Evolutionary conservation across 1,140 invertebrate species (phyloP).

Genomic region (Drosophila pseudoobscura): DNA sequence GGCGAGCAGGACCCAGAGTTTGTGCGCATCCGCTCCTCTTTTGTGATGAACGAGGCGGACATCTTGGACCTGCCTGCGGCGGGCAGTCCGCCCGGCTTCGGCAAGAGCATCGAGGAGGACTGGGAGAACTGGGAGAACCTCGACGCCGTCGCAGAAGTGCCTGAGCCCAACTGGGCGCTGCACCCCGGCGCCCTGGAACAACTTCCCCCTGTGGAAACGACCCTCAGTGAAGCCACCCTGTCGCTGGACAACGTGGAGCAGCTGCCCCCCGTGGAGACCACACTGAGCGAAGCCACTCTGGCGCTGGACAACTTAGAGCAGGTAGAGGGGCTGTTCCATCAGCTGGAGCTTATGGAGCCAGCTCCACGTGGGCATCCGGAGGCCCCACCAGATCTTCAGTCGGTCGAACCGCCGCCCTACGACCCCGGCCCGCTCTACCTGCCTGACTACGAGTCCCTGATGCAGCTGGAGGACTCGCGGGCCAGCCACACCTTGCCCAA

Average conservation of each 20-base stretch:
- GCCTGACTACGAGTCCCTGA: slow-evolving; percentile 68
- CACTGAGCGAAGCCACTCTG: slow-evolving; percentile 26
- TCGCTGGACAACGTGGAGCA: slow-evolving; percentile 34
- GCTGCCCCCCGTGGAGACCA: slow-evolving; percentile 26
- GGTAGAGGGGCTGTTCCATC: slow-evolving; percentile 40
- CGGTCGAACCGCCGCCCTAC: slow-evolving; percentile 52
- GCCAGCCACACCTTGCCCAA: slow-evolving; percentile 49
- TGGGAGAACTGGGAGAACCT: slow-evolving; percentile 78
- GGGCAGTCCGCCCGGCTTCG: slow-evolving; percentile 69
- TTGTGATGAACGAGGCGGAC: slow-evolving; percentile 69
- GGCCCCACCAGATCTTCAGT: background rate
- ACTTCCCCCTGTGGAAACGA: slow-evolving; percentile 27
- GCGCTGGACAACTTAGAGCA: slow-evolving; percentile 31
- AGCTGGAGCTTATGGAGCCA: slow-evolving; percentile 51
- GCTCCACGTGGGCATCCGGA: background rate
- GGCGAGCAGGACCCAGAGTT: slow-evolving; percentile 59
- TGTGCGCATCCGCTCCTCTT: slow-evolving; percentile 57
- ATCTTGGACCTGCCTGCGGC: slow-evolving; percentile 59
- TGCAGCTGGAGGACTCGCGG: slow-evolving; percentile 50
- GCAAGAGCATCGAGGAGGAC: slow-evolving; percentile 77
- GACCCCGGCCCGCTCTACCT: slow-evolving; percentile 38
- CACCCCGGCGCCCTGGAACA: slow-evolving; percentile 49
- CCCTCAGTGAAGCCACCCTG: slow-evolving; percentile 24
- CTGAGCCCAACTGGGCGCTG: slow-evolving; percentile 44
- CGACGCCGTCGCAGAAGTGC: slow-evolving; percentile 29